phyloP scores from a whole-genome alignment of 2,888 invertebrate genomes.

The Cyrtodaria siliqua region DNA sequence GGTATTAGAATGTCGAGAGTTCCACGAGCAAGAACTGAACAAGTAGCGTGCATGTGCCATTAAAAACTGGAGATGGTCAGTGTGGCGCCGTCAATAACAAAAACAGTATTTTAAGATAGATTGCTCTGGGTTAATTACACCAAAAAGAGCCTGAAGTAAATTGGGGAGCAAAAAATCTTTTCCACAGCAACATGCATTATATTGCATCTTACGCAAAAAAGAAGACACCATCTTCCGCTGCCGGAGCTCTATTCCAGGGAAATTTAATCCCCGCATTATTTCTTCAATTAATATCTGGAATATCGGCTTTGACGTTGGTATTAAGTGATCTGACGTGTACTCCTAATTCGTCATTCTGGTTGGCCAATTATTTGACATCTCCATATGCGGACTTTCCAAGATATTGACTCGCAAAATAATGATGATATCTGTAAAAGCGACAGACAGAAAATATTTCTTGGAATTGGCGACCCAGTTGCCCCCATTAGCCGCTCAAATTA shows the following conservation, averaged over 20 bases:
- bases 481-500: conserved; percentile 63
- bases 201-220: no score
- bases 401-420: conserved; percentile 66
- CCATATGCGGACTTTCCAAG: conserved; percentile 65
- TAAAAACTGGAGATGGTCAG: no score
- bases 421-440: conserved; percentile 59
- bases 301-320: conserved; percentile 53
- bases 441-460: conserved; percentile 62
- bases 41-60: no score
- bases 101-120: no score
- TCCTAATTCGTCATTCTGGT: conserved; percentile 59
- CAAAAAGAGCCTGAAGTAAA: no score
- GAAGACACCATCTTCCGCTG: no score
- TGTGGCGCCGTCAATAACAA: no score
- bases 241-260: background rate
- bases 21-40: no score
- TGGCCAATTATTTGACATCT: conserved; percentile 60
- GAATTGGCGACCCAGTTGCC: conserved; percentile 47
- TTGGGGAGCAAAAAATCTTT: no score
- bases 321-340: conserved; percentile 52
- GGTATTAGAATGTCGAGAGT: no score
- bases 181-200: no score
- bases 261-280: conserved; percentile 11
- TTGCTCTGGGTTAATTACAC: no score
- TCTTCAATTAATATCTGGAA: conserved; percentile 60